A percentile compares a stretch with the other conserved stretches of the same genome.
Conservation (phyloP, 2,888 invertebrate genomes). For the Epistrophe eligans region DNA sequence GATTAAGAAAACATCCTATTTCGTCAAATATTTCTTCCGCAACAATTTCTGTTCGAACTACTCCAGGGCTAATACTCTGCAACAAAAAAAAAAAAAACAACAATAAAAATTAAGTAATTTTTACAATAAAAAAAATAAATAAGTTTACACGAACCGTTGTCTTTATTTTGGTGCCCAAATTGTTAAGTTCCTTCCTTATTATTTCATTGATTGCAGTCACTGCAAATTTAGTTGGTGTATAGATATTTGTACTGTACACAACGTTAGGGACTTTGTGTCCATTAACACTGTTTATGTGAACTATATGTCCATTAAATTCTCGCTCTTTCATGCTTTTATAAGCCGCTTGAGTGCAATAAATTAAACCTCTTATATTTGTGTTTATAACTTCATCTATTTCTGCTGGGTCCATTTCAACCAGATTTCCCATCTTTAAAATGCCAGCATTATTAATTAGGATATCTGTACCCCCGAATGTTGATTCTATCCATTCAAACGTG, state of each 20-base stretch:
- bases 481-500: slow-evolving; percentile 85
- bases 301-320: slow-evolving; percentile 80
- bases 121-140: neutral
- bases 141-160: slow-evolving; percentile 81
- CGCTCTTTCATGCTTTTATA: slow-evolving; percentile 84
- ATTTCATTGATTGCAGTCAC: slow-evolving; percentile 81
- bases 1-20: slow-evolving; percentile 71
- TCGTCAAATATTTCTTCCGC: slow-evolving; percentile 75
- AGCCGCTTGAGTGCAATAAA: slow-evolving; percentile 84
- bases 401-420: slow-evolving; percentile 79
- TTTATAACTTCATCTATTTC: slow-evolving; percentile 82
- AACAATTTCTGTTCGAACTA: slow-evolving; percentile 37
- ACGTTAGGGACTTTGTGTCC: slow-evolving; percentile 79
- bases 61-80: slow-evolving; percentile 60
- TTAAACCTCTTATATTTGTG: slow-evolving; percentile 84
- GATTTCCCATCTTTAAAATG: slow-evolving; percentile 79
- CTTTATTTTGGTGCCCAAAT: slow-evolving; percentile 80
- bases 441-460: slow-evolving; percentile 87
- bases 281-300: slow-evolving; percentile 80
- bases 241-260: slow-evolving; percentile 79
- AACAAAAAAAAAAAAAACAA: slow-evolving; percentile 14
- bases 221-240: slow-evolving; percentile 81
- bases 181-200: slow-evolving; percentile 81
- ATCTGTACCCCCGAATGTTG: slow-evolving; percentile 85
- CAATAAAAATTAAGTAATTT: too few relatives aligned